Conservation (phyloP, 2,797 vertebrate species). For the Urophycis tenuis region DNA sequence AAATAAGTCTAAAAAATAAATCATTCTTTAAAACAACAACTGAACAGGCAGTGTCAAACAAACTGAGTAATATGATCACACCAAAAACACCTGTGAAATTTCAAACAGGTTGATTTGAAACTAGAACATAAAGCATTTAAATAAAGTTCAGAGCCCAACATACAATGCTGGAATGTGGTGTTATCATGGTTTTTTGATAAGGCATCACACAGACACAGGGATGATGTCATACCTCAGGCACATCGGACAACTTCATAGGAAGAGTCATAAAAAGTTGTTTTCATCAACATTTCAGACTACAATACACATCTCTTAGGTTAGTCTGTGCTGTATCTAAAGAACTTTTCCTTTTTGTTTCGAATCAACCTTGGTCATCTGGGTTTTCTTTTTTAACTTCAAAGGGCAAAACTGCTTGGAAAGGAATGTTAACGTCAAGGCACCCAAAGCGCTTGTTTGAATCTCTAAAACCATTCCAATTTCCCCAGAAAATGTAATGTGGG, state of each 20-base stretch:
- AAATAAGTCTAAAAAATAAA: constrained; percentile 59
- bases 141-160: constrained; percentile 3
- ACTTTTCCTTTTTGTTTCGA: background rate
- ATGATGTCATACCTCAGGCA: background rate
- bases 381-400: background rate
- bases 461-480: too few relatives aligned
- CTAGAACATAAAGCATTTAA: background rate
- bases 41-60: constrained; percentile 12
- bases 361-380: background rate
- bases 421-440: background rate
- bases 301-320: background rate
- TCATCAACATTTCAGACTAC: background rate
- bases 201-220: background rate
- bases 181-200: background rate
- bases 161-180: constrained; percentile 10
- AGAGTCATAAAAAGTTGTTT: background rate
- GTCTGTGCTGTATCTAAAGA: background rate
- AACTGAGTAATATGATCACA: constrained; percentile 1
- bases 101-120: background rate
- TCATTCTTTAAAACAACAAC: constrained; percentile 41
- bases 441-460: background rate
- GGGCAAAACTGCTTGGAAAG: background rate
- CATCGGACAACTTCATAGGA: background rate
- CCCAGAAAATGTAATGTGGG: background rate
- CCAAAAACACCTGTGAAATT: background rate